Evolutionary conservation across 2,888 invertebrate genomes (phyloP).

Genomic region (Thalpophila matura): DNA sequence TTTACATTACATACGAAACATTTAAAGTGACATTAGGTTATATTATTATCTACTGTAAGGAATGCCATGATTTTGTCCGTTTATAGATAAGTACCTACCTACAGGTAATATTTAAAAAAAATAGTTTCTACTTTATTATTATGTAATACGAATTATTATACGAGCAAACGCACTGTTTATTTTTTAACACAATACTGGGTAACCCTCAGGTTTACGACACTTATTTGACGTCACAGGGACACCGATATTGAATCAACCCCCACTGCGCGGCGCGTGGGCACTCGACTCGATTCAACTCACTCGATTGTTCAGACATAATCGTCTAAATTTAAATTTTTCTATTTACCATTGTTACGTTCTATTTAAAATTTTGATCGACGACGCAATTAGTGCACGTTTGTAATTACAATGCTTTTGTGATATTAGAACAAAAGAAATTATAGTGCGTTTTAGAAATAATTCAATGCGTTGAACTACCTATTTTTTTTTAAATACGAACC

Average conservation of each 20-base stretch:
- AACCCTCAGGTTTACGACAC: conserved; percentile 52
- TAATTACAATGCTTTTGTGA: conserved; percentile 63
- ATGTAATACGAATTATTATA: conserved; percentile 14
- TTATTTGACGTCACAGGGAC: conserved; percentile 61
- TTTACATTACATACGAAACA: not conserved
- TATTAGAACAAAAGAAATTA: conserved; percentile 45
- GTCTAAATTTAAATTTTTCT: conserved; percentile 79
- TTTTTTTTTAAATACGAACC: not conserved
- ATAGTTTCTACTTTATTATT: not conserved
- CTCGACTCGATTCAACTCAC: conserved; percentile 68
- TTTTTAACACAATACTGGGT: conserved; percentile 51
- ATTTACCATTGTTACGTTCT: conserved; percentile 74
- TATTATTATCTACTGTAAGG: no score
- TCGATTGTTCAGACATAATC: conserved; percentile 83
- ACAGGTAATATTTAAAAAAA: not conserved
- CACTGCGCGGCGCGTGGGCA: conserved; percentile 79
- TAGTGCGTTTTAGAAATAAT: conserved; percentile 23
- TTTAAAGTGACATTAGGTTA: not conserved
- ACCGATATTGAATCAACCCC: conserved; percentile 68
- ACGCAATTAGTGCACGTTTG: conserved; percentile 71
- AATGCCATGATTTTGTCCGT: no score
- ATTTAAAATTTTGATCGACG: conserved; percentile 71
- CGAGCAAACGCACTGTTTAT: conserved; percentile 30
- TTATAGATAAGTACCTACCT: no score
- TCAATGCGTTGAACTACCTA: not conserved